These are phyloP conservation scores for Nibea coibor DNA, from an alignment of 2,113 vertebrate genomes.

Conservation along the genomic window DNA sequence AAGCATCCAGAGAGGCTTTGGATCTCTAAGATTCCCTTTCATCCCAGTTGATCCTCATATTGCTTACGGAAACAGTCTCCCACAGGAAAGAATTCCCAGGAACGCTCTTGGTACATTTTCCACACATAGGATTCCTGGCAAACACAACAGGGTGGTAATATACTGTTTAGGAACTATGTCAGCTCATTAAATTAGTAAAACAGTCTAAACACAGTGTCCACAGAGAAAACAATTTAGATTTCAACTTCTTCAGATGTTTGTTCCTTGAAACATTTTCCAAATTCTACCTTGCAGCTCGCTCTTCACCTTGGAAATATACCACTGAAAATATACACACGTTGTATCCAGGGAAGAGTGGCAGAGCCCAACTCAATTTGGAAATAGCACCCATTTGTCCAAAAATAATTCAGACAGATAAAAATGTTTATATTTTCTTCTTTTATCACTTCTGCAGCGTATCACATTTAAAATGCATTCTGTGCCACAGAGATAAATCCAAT, in stretches of 20 bases:
- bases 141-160: slow-evolving; percentile 47
- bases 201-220: neutral
- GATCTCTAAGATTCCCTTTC: slow-evolving; percentile 61
- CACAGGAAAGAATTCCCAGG: slow-evolving; percentile 86
- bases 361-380: slow-evolving; percentile 26
- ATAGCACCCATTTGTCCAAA: slow-evolving; percentile 13
- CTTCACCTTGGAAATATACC: slow-evolving; percentile 6
- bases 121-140: slow-evolving; percentile 84
- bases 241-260: neutral
- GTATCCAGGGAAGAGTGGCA: slow-evolving; percentile 11
- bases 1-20: slow-evolving; percentile 37
- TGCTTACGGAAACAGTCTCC: slow-evolving; percentile 87
- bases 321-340: neutral
- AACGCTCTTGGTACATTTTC: slow-evolving; percentile 87
- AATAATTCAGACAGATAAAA: slow-evolving; percentile 29
- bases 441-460: slow-evolving; percentile 3
- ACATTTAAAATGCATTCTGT: neutral
- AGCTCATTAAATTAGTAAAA: slow-evolving; percentile 12
- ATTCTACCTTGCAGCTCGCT: neutral
- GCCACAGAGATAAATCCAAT: slow-evolving; percentile 11
- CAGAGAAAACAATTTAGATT: neutral
- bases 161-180: slow-evolving; percentile 18
- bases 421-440: neutral
- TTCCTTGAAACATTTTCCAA: neutral
- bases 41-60: slow-evolving; percentile 83